Conservation (phyloP, 2,888 invertebrate species). For the Erebia palarica region DNA sequence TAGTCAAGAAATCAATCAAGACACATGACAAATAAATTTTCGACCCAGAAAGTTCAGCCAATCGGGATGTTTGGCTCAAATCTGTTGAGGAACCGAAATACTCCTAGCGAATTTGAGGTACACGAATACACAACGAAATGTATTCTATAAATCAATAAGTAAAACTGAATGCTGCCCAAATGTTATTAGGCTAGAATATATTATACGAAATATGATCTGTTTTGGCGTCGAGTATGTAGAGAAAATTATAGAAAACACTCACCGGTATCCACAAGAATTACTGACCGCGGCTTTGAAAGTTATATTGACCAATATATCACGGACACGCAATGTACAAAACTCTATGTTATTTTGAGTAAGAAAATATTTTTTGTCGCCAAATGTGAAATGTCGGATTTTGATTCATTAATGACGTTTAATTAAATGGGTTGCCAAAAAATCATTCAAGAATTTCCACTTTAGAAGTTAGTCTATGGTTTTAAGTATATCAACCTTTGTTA, state of each 20-base stretch:
- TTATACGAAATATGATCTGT: conserved; percentile 35
- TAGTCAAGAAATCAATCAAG: conserved; percentile 11
- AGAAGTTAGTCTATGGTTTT: no score
- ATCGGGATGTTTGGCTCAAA: not conserved
- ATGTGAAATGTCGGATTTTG: conserved; percentile 32
- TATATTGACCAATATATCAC: conserved; percentile 25
- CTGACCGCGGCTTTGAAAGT: not conserved
- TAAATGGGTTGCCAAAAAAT: conserved; percentile 13
- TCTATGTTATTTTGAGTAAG: conserved; percentile 28
- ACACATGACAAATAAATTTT: conserved; percentile 8
- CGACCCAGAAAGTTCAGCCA: not conserved
- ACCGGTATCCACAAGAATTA: conserved; percentile 20
- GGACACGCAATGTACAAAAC: conserved; percentile 23
- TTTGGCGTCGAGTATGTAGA: conserved; percentile 26
- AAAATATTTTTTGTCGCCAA: conserved; percentile 38
- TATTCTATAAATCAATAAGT: not conserved
- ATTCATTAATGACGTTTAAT: conserved; percentile 28
- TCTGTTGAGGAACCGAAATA: not conserved
- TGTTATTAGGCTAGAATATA: conserved; percentile 29
- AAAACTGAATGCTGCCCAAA: conserved; percentile 2
- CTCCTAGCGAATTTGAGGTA: not conserved
- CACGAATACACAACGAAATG: not conserved
- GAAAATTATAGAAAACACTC: conserved; percentile 29
- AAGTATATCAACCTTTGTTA: no score
- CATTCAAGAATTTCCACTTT: no score